Percentiles rank a stretch among this genome's conserved stretches.
phyloP scores from a whole-genome alignment of 2,113 vertebrate genomes.

The Nannospalax galili region DNA sequence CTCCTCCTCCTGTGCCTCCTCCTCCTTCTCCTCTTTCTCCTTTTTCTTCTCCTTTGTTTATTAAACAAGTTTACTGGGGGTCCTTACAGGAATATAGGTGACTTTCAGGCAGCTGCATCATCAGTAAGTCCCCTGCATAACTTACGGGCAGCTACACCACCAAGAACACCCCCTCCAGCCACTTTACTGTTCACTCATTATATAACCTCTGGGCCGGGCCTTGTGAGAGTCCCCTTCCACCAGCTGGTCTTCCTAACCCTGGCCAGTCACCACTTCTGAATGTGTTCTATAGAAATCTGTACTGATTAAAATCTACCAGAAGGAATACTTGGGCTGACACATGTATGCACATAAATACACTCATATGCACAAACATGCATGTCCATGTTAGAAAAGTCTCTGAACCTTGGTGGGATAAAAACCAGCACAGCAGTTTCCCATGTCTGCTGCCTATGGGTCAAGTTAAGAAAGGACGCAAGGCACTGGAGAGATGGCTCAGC shows the following conservation, averaged over 20 bases:
- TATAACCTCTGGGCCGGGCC: not conserved
- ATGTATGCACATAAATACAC: not conserved
- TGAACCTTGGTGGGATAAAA: not conserved
- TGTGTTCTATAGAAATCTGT: not conserved
- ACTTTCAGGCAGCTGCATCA: not conserved
- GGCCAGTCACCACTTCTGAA: not conserved
- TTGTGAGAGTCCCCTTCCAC: not conserved
- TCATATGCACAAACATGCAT: no score
- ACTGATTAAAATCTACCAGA: not conserved
- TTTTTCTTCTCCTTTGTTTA: not conserved
- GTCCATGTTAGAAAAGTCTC: not conserved
- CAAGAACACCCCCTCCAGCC: not conserved
- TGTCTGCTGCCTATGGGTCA: not conserved
- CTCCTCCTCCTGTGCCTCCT: no score
- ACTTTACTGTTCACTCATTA: no score
- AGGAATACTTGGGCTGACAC: not conserved
- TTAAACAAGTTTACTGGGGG: not conserved
- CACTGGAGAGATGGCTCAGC: no score
- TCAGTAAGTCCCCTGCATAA: not conserved
- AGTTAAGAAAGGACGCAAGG: not conserved
- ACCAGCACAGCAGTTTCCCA: not conserved
- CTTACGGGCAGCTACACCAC: not conserved
- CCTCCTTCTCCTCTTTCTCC: not conserved
- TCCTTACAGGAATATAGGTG: not conserved
- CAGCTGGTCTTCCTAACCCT: not conserved